Percentiles rank a stretch among this genome's conserved stretches.
These are phyloP conservation scores for Diadumene lineata DNA, from an alignment of 92 coral and sea anemone species.

Conservation along the genomic window DNA sequence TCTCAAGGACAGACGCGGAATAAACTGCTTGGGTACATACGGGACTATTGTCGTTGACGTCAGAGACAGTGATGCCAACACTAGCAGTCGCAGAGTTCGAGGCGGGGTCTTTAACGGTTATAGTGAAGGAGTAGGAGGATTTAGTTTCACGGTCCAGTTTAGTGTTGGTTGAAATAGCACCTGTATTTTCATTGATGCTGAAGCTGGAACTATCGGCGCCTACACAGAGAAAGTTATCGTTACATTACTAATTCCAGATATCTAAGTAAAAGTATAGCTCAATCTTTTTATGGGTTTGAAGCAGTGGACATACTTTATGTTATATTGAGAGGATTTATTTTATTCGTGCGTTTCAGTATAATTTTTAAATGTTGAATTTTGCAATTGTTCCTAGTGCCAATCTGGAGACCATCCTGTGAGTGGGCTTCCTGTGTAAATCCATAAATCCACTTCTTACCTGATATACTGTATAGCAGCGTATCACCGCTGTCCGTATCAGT, in stretches of 20 bases:
- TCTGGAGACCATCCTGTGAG: neutral
- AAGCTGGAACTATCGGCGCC: conserved; percentile 63
- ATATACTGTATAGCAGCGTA: conserved; percentile 33
- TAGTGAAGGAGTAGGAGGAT: conserved; percentile 38
- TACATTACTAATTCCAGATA: no score
- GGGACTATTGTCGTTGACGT: conserved; percentile 68
- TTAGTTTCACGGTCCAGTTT: conserved; percentile 51
- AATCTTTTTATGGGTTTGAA: no score
- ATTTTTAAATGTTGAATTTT: no score
- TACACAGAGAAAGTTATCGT: conserved; percentile 7
- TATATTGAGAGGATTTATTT: no score
- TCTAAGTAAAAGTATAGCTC: no score
- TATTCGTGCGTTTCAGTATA: no score
- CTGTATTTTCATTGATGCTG: conserved; percentile 51
- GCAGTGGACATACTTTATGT: no score
- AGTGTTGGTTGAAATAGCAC: conserved; percentile 54
- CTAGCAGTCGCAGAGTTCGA: conserved; percentile 43
- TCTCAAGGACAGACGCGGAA: conserved; percentile 48
- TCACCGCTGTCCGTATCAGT: conserved; percentile 57
- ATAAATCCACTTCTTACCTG: conserved; percentile 31
- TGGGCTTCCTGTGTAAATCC: neutral
- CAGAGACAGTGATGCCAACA: conserved; percentile 39
- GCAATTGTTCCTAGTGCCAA: no score
- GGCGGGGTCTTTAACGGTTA: conserved; percentile 58
- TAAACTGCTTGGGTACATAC: conserved; percentile 55